Conservation (phyloP, 2,797 vertebrate genomes). For the Cephalopachus bancanus region DNA sequence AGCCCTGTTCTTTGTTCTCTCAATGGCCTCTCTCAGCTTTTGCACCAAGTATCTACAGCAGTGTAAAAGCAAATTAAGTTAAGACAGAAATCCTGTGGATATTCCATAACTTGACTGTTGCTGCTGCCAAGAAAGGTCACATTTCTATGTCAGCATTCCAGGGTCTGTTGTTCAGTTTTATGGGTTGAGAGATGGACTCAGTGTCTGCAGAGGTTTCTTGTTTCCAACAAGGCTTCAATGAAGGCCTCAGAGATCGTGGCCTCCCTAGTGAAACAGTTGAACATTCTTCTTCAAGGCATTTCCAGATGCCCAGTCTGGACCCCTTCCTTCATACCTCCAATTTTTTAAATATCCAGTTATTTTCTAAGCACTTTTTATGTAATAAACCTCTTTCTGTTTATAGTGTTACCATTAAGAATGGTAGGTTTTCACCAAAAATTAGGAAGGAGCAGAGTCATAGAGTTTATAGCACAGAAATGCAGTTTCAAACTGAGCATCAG, state of each 20-base stretch:
- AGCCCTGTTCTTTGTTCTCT: background rate
- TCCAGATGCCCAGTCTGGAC: background rate
- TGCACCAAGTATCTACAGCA: background rate
- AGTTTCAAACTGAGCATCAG: background rate
- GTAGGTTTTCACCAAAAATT: background rate
- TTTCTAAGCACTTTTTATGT: background rate
- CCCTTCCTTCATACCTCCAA: background rate
- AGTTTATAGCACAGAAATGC: background rate
- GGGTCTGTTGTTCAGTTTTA: background rate
- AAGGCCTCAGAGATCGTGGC: background rate
- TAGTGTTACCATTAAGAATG: background rate
- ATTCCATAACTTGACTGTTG: background rate
- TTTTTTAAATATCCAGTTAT: background rate
- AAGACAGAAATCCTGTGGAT: background rate
- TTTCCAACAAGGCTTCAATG: background rate
- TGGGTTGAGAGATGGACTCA: background rate
- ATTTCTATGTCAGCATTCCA: background rate
- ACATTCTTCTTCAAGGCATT: background rate
- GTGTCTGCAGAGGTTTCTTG: background rate
- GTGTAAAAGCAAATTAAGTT: background rate
- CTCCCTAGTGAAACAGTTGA: background rate
- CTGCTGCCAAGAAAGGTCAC: background rate
- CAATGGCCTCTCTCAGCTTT: background rate
- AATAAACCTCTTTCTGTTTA: background rate
- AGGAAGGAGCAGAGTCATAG: background rate